Conservation (phyloP, 2,113 vertebrate species). For the Neotoma lepida region DNA sequence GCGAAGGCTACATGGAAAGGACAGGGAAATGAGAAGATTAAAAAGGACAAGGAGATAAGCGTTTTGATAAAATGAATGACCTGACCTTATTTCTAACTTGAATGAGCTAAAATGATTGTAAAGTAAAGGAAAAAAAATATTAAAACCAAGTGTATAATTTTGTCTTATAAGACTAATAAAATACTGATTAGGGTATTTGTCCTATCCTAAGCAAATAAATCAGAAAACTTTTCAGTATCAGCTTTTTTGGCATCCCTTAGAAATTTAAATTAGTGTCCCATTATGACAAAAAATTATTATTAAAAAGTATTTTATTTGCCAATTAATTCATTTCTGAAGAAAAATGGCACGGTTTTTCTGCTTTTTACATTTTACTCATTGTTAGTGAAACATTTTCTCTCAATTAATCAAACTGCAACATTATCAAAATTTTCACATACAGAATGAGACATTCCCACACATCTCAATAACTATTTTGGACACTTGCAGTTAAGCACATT, state of each 20-base stretch:
- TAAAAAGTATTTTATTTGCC: slow-evolving; percentile 43
- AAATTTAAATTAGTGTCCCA: slow-evolving; percentile 7
- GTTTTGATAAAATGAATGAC: not conserved
- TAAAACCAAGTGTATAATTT: not conserved
- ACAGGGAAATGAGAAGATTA: not conserved
- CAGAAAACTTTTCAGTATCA: not conserved
- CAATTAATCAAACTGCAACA: slow-evolving; percentile 76
- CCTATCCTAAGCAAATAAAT: slow-evolving; percentile 41
- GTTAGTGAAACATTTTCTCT: slow-evolving; percentile 68
- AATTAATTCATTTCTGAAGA: slow-evolving; percentile 61
- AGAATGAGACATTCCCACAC: slow-evolving; percentile 76
- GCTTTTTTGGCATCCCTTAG: not conserved
- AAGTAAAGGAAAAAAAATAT: slow-evolving; percentile 6
- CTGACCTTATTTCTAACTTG: not conserved
- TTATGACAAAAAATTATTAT: slow-evolving; percentile 38
- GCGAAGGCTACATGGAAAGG: not conserved
- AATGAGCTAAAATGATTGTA: not conserved
- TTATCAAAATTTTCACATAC: slow-evolving; percentile 76
- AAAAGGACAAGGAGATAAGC: not conserved
- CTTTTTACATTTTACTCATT: slow-evolving; percentile 68
- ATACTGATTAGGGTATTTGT: slow-evolving; percentile 32
- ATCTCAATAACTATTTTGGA: slow-evolving; percentile 83
- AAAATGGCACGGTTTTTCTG: slow-evolving; percentile 48
- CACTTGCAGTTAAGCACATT: slow-evolving; percentile 81
- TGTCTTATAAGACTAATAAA: slow-evolving; percentile 34